Base-by-base conservation (phyloP, 30 jellyfish, hydroid and myxozoan species). In the Aurelia aurita complex sp. Pacific region DNA sequence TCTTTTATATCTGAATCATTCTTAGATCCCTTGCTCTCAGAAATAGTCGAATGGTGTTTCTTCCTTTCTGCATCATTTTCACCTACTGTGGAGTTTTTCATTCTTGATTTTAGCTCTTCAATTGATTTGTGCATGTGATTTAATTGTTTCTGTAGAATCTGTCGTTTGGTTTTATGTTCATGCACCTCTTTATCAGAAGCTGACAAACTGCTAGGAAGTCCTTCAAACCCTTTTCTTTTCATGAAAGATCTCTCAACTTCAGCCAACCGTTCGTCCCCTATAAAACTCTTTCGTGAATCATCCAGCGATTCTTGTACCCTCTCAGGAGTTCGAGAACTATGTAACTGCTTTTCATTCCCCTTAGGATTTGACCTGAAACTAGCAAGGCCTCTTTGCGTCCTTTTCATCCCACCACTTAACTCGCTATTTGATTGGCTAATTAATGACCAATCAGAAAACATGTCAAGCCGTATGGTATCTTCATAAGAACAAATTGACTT, bases 81-180 rank as follows among this genome's bases (percentile, higher is more conserved):
- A 11, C 29, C 4, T 40, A 14, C 50, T 19, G 15, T 4, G 8
- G 53, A 18, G 10, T 36, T 74, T 10, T 74, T 74, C 85, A 74
- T 74, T 34, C 74, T 51, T 10, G 50, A 19, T 54, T 74, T 74
- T 10, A 74, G 54, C 17, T 74, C 72, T 0, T 53, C 85, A 16
- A 74, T 74, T 40, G 85, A 50, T 50, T 38, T 74, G 29, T 34
- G 73, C 85, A 74, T 74, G 32, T 19, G 17, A 18, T 10, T 12
- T 9, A 74, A 4, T 69, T 74, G 85, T 34, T 53, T 18, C 7
- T 19, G 43, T 17, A 74, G 13, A 54, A 74, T 74, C 72, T 18
- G 70, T 4, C 72, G 85, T 18, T 53, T 74, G 43, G 50, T 74
- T 51, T 51, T 62, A 34, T 43, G 53, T 74, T 74, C 85, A 50